These are phyloP conservation scores for Strigamia crassipes DNA, from an alignment of 2,888 invertebrate species.

Conservation along the genomic window DNA sequence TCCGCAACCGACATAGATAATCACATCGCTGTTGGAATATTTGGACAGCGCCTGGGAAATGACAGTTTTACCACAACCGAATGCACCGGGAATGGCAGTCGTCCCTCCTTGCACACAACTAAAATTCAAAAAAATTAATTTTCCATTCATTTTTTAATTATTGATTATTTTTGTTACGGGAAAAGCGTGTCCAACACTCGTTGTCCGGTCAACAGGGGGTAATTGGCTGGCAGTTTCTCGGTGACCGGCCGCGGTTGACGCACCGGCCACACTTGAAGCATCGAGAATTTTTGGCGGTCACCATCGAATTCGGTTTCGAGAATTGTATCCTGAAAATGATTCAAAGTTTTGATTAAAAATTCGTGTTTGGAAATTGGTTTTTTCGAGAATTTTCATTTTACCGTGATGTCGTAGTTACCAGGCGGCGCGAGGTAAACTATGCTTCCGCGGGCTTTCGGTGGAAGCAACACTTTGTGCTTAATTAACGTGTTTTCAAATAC, in stretches of 20 bases:
- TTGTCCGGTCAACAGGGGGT: conserved; percentile 97
- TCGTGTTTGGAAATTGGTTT: too few relatives aligned
- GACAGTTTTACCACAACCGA: conserved; percentile 99
- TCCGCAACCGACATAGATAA: conserved; percentile 99
- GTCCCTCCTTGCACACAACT: conserved; percentile 95
- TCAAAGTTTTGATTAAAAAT: background rate
- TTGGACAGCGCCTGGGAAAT: conserved; percentile 99
- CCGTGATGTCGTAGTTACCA: conserved; percentile 91
- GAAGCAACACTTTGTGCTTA: conserved; percentile 94
- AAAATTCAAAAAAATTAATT: too few relatives aligned
- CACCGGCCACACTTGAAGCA: conserved; percentile 99
- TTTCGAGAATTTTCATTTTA: too few relatives aligned
- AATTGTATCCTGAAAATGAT: conserved; percentile 76
- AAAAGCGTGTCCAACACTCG: conserved; percentile 97
- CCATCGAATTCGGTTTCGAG: conserved; percentile 99
- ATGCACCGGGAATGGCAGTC: conserved; percentile 98
- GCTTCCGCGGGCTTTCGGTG: conserved; percentile 93
- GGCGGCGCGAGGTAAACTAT: conserved; percentile 91
- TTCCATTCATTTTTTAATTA: too few relatives aligned
- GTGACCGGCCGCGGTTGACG: conserved; percentile 94
- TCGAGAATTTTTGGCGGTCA: conserved; percentile 84
- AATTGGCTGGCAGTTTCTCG: conserved; percentile 98
- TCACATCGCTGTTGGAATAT: conserved; percentile 99
- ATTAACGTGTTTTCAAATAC: conserved; percentile 98
- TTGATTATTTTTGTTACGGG: conserved; percentile 70